Conservation (phyloP, 2,888 invertebrate genomes). For the Nomada ferruginata region DNA sequence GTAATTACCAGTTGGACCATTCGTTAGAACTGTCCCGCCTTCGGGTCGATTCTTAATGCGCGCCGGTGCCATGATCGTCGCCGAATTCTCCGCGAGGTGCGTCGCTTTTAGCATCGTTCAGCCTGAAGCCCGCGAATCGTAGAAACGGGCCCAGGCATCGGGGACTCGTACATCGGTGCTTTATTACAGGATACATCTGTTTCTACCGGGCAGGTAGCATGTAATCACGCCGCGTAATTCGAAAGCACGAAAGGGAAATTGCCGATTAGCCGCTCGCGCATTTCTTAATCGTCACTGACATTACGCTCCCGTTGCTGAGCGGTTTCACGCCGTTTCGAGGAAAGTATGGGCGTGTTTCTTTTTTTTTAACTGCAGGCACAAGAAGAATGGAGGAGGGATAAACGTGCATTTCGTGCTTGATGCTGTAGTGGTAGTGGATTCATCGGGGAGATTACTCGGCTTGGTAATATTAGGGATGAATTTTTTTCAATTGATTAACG, state of each 20-base stretch:
- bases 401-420: neutral
- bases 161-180: constrained; percentile 60
- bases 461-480: neutral
- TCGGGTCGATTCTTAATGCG: constrained; percentile 51
- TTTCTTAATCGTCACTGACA: constrained; percentile 70
- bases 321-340: constrained; percentile 17
- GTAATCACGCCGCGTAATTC: constrained; percentile 79
- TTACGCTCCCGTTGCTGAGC: constrained; percentile 50
- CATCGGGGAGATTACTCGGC: neutral
- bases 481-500: neutral
- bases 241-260: constrained; percentile 79
- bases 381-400: neutral
- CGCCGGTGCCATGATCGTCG: constrained; percentile 7
- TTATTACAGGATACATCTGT: constrained; percentile 79
- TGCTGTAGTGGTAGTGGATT: neutral
- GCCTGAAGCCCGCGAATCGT: constrained; percentile 33
- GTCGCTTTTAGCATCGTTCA: constrained; percentile 31
- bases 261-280: constrained; percentile 75
- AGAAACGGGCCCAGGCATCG: constrained; percentile 33
- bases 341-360: neutral
- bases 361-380: neutral
- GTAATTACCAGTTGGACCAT: constrained; percentile 53
- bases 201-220: constrained; percentile 70
- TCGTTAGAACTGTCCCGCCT: constrained; percentile 59
- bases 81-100: constrained; percentile 10